A percentile compares a stretch with the other conserved stretches of the same genome.
These are phyloP conservation scores for Alfaro cultratus DNA, from an alignment of 2,797 vertebrate genomes.

Conservation along the genomic window DNA sequence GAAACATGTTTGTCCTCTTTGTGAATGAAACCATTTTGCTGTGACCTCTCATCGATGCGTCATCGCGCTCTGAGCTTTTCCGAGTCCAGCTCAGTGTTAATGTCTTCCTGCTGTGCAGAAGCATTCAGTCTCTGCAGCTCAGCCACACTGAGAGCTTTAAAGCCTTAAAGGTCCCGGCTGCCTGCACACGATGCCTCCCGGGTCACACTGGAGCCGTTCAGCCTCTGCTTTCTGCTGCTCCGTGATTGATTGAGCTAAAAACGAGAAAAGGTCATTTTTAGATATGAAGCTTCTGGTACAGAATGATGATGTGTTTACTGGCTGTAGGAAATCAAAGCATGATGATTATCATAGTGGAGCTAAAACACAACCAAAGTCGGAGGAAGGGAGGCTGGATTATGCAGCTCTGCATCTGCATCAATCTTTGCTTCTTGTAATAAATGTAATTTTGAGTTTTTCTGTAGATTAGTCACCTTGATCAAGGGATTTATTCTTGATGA, in stretches of 20 bases:
- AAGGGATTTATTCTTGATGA: constrained; percentile 41
- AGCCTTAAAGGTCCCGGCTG: constrained; percentile 48
- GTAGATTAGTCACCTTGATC: neutral
- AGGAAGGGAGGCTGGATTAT: neutral
- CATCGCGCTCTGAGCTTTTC: neutral
- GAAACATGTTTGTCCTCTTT: neutral
- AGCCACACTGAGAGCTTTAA: constrained; percentile 44
- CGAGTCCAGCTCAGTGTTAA: constrained; percentile 31
- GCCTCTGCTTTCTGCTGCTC: constrained; percentile 40
- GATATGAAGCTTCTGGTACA: constrained; percentile 37
- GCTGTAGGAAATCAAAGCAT: neutral
- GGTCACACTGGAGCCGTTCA: constrained; percentile 18
- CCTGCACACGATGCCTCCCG: constrained; percentile 32
- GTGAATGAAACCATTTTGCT: no score
- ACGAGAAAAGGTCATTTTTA: constrained; percentile 57
- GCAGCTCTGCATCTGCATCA: neutral
- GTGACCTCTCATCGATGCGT: neutral
- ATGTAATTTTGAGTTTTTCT: constrained; percentile 7
- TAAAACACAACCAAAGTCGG: constrained; percentile 1
- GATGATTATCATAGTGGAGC: constrained; percentile 10
- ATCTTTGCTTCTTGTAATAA: constrained; percentile 8
- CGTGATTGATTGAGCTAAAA: constrained; percentile 59
- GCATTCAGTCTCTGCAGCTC: constrained; percentile 23
- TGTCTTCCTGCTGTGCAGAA: constrained; percentile 28
- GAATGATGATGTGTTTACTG: constrained; percentile 6